Percentiles rank a stretch among this genome's conserved stretches.
Evolutionary conservation across 2,888 invertebrate species (phyloP).

Genomic region (Andrena bucephala): DNA sequence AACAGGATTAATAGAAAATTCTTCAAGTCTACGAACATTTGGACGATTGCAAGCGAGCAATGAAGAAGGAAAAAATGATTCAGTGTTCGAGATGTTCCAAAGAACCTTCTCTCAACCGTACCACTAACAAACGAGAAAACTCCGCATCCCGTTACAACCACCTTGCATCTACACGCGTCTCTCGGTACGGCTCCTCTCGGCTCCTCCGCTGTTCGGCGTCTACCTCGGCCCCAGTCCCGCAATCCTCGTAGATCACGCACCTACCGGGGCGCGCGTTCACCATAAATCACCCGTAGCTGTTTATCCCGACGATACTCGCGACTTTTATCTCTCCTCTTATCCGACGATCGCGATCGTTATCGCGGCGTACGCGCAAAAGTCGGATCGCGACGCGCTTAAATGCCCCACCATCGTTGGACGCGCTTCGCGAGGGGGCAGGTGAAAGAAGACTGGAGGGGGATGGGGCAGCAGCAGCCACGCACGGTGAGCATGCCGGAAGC

Average conservation of each 20-base stretch:
- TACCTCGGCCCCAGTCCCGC: not conserved
- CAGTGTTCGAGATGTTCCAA: not conserved
- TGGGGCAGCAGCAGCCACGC: constrained; percentile 35
- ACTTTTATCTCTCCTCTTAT: constrained; percentile 52
- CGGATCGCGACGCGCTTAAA: constrained; percentile 52
- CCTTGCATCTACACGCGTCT: not conserved
- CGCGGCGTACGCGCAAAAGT: constrained; percentile 60
- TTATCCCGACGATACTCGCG: constrained; percentile 41
- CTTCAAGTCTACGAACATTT: too few species aligned
- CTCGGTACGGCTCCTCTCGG: not conserved
- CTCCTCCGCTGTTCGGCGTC: not conserved
- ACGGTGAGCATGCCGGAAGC: constrained; percentile 66
- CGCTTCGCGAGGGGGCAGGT: not conserved
- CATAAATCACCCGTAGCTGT: constrained; percentile 47
- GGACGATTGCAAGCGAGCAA: too few species aligned
- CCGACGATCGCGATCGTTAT: constrained; percentile 54
- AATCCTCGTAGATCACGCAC: constrained; percentile 43
- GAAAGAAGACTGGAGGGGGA: not conserved
- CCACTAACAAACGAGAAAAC: not conserved
- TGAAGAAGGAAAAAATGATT: too few species aligned
- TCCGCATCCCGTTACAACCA: not conserved
- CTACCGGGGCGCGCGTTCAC: constrained; percentile 24
- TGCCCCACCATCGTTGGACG: constrained; percentile 14
- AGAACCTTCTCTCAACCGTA: not conserved
- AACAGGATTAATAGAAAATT: too few species aligned